Evolutionary conservation across 2,888 invertebrate genomes (phyloP).

Genomic region (Amphipoea lucens): DNA sequence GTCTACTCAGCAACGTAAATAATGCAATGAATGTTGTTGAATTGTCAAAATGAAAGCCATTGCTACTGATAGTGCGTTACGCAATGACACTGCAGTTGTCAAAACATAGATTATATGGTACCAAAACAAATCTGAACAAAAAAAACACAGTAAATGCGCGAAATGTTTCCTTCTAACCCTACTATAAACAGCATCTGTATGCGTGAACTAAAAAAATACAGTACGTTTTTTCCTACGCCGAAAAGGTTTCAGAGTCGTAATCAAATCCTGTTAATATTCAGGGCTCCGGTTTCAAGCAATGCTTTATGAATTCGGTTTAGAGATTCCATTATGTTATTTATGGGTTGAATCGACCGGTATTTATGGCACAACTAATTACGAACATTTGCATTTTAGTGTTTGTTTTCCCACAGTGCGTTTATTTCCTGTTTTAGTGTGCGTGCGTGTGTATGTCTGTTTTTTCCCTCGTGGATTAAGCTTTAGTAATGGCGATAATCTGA

Average conservation of each 20-base stretch:
- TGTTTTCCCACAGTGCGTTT: slow-evolving; percentile 72
- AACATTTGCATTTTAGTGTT: slow-evolving; percentile 80
- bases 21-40: no score
- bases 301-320: slow-evolving; percentile 76
- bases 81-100: background rate
- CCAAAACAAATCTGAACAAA: background rate
- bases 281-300: slow-evolving; percentile 74
- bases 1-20: no score
- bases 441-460: slow-evolving; percentile 25
- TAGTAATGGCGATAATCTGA: slow-evolving; percentile 44
- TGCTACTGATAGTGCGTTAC: no score
- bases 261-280: slow-evolving; percentile 72
- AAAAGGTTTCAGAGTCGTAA: slow-evolving; percentile 64
- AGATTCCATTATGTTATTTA: slow-evolving; percentile 81
- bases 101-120: background rate
- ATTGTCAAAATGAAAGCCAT: no score
- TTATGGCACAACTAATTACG: slow-evolving; percentile 81
- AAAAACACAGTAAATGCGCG: slow-evolving; percentile 1
- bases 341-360: slow-evolving; percentile 76
- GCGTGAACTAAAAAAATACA: slow-evolving; percentile 33
- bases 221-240: slow-evolving; percentile 45
- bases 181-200: slow-evolving; percentile 32
- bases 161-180: slow-evolving; percentile 35
- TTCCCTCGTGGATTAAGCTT: slow-evolving; percentile 49
- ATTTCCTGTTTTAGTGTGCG: slow-evolving; percentile 56